A percentile compares a stretch with the other conserved stretches of the same genome.
Conservation (phyloP, 2,888 invertebrate genomes). For the Drosophila pseudotalamancana region DNA sequence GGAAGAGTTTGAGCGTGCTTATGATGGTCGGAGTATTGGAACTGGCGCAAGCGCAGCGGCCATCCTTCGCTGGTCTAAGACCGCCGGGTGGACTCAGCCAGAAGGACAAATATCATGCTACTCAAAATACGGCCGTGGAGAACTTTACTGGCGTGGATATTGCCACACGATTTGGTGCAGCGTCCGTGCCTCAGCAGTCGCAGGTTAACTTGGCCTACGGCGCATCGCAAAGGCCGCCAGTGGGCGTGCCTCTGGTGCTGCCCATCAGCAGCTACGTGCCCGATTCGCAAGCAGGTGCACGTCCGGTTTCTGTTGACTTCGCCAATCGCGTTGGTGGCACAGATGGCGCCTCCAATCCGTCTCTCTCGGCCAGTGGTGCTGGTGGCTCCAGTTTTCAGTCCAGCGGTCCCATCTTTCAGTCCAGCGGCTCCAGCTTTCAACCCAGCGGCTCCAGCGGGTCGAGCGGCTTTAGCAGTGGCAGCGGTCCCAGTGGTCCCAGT, state of each 20-base stretch:
- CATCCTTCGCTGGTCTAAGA: slow-evolving; percentile 87
- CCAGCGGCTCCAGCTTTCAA: slow-evolving; percentile 4
- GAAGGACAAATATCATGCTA: slow-evolving; percentile 85
- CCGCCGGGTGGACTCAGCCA: slow-evolving; percentile 86
- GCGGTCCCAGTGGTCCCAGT: neutral
- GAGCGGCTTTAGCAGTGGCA: no score
- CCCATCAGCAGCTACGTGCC: slow-evolving; percentile 52
- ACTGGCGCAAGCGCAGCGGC: slow-evolving; percentile 85
- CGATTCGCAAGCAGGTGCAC: neutral
- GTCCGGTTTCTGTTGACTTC: slow-evolving; percentile 20
- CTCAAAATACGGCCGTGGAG: slow-evolving; percentile 55
- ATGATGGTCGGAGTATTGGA: slow-evolving; percentile 38
- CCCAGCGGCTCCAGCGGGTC: neutral
- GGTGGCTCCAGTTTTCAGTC: slow-evolving; percentile 4
- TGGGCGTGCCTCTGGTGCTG: slow-evolving; percentile 71
- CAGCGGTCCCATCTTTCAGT: slow-evolving; percentile 1
- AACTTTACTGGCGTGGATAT: slow-evolving; percentile 58
- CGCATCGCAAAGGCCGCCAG: slow-evolving; percentile 71
- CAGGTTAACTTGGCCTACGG: slow-evolving; percentile 53
- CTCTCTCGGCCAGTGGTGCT: slow-evolving; percentile 2
- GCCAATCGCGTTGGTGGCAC: slow-evolving; percentile 61
- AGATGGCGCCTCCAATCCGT: neutral
- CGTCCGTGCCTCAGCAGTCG: slow-evolving; percentile 84
- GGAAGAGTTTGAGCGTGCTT: slow-evolving; percentile 20
- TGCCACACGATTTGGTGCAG: slow-evolving; percentile 85